These are phyloP conservation scores for Cavia aperea DNA, from an alignment of 2,113 vertebrate species.

Conservation along the genomic window DNA sequence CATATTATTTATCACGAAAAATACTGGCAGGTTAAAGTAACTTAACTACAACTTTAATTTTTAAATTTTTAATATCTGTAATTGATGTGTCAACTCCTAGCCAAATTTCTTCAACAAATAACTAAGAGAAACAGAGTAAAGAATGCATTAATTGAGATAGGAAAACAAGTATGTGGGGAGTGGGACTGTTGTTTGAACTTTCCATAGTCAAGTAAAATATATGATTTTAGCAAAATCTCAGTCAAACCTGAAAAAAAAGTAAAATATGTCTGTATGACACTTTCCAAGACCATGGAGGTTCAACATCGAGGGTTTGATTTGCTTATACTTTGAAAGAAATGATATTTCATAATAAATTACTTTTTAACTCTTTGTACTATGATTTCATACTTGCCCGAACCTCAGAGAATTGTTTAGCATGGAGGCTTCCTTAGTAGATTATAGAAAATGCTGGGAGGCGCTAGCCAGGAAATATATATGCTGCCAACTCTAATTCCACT, in stretches of 20 bases:
- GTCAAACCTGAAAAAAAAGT: not conserved
- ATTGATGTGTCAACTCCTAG: not conserved
- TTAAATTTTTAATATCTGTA: not conserved
- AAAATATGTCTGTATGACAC: not conserved
- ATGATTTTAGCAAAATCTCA: not conserved
- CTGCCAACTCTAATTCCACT: not conserved
- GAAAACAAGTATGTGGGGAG: not conserved
- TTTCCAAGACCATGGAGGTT: not conserved
- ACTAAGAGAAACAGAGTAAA: not conserved
- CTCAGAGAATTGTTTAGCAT: not conserved
- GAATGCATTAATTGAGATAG: not conserved
- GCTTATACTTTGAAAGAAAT: not conserved
- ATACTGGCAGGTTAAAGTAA: not conserved
- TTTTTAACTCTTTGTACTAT: not conserved
- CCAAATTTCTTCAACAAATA: not conserved
- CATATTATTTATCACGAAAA: not conserved
- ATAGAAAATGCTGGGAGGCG: not conserved
- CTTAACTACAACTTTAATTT: not conserved
- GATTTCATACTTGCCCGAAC: not conserved
- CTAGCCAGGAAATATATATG: not conserved
- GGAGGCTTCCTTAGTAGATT: not conserved
- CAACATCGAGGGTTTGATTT: not conserved
- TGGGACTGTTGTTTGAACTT: not conserved
- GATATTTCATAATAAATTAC: not conserved
- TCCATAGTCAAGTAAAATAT: not conserved